Evolutionary conservation across 2,888 invertebrate species (phyloP).

Genomic region (Ephialtes manifestator): DNA sequence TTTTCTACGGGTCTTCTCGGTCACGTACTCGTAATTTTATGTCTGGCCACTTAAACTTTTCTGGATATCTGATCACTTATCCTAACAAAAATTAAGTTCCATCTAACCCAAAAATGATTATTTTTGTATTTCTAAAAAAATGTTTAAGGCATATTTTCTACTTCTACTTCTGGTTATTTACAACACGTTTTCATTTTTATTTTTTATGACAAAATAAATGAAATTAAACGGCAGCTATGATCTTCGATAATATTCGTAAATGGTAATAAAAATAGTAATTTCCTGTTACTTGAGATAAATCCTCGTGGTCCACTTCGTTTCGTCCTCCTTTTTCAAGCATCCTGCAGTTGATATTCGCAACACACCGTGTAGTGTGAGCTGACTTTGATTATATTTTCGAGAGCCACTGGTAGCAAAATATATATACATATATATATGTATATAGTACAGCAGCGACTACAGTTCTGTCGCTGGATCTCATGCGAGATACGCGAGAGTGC

Average conservation of each 20-base stretch:
- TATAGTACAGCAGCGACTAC: background rate
- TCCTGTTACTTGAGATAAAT: slow-evolving; percentile 7
- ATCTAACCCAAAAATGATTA: too few relatives aligned
- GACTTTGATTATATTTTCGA: slow-evolving; percentile 66
- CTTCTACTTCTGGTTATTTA: too few relatives aligned
- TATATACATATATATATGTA: background rate
- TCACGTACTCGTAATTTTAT: too few relatives aligned
- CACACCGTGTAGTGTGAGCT: slow-evolving; percentile 14
- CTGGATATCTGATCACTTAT: too few relatives aligned
- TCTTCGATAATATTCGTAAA: background rate
- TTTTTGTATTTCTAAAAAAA: too few relatives aligned
- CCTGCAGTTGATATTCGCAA: slow-evolving; percentile 24
- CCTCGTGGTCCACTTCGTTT: background rate
- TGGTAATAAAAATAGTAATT: background rate
- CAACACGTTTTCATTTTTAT: too few relatives aligned
- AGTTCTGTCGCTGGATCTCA: slow-evolving; percentile 14
- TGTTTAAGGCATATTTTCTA: too few relatives aligned
- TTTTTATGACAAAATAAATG: background rate
- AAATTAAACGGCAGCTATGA: background rate
- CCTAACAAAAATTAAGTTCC: too few relatives aligned
- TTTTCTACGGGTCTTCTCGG: too few relatives aligned
- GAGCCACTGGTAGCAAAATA: slow-evolving; percentile 21
- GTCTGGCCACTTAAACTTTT: too few relatives aligned
- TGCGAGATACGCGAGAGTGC: slow-evolving; percentile 54
- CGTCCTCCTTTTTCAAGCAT: slow-evolving; percentile 22